Conservation (phyloP, 1,140 invertebrate species). For the Pseudomyrmex flavicornis region DNA sequence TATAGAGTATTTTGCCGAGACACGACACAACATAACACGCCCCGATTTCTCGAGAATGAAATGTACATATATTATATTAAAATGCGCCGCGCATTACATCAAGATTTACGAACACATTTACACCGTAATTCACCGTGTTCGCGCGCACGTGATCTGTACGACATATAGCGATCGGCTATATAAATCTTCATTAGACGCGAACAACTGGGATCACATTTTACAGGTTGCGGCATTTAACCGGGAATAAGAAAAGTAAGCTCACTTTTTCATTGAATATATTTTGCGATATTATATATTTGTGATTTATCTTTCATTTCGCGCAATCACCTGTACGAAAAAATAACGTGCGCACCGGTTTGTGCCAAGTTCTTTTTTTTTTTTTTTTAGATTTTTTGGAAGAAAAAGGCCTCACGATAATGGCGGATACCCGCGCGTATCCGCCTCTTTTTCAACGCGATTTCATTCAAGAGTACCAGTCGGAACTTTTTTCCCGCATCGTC, state of each 20-base stretch:
- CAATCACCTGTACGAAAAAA: neutral
- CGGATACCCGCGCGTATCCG: neutral
- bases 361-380: no score
- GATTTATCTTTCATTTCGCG: neutral
- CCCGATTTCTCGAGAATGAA: conserved; percentile 18
- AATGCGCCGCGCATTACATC: conserved; percentile 44
- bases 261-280: neutral
- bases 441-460: conserved; percentile 30
- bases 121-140: conserved; percentile 21
- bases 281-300: neutral
- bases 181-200: conserved; percentile 51
- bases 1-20: conserved; percentile 16
- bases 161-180: neutral
- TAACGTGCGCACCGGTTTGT: neutral
- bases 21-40: neutral
- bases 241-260: neutral
- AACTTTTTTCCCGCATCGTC: conserved; percentile 35
- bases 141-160: conserved; percentile 13
- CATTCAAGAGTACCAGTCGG: conserved; percentile 4
- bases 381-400: neutral
- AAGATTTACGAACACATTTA: conserved; percentile 29
- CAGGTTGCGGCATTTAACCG: neutral
- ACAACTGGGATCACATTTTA: conserved; percentile 25
- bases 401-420: neutral
- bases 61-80: conserved; percentile 53